These are phyloP conservation scores for Siniperca chuatsi DNA, from an alignment of 2,113 vertebrate species.

Conservation along the genomic window DNA sequence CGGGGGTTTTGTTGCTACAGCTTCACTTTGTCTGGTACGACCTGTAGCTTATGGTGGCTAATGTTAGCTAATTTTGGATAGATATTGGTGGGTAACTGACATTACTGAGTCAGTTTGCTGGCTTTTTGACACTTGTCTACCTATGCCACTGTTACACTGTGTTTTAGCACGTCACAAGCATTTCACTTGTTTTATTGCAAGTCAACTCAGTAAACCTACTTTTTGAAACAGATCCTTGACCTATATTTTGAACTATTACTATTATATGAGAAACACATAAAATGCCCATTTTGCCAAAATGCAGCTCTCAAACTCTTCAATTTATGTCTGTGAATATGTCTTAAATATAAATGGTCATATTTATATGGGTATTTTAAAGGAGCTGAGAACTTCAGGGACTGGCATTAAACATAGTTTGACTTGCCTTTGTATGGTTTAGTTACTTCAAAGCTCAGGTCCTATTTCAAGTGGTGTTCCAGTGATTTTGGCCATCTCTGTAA, in stretches of 20 bases:
- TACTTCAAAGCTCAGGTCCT: conserved; percentile 22
- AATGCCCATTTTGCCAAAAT: background rate
- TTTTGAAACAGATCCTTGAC: background rate
- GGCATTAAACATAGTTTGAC: background rate
- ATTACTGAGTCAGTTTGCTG: too few species aligned
- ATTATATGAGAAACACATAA: background rate
- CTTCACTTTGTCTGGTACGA: too few species aligned
- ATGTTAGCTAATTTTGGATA: too few species aligned
- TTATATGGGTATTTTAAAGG: background rate
- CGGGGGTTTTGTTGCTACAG: too few species aligned
- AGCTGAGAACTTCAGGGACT: background rate
- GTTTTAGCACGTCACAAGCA: too few species aligned
- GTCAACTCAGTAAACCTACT: background rate
- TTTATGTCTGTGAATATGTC: background rate
- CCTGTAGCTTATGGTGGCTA: too few species aligned
- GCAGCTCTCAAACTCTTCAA: background rate
- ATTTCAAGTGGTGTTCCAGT: conserved; percentile 11
- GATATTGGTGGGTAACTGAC: too few species aligned
- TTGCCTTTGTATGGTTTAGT: background rate
- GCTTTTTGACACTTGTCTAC: too few species aligned
- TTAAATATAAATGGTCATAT: background rate
- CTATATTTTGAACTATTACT: background rate
- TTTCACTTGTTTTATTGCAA: too few species aligned
- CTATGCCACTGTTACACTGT: too few species aligned
- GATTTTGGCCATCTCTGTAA: conserved; percentile 23